phyloP scores from a whole-genome alignment of 2,113 vertebrate species.

The Morone chrysops region DNA sequence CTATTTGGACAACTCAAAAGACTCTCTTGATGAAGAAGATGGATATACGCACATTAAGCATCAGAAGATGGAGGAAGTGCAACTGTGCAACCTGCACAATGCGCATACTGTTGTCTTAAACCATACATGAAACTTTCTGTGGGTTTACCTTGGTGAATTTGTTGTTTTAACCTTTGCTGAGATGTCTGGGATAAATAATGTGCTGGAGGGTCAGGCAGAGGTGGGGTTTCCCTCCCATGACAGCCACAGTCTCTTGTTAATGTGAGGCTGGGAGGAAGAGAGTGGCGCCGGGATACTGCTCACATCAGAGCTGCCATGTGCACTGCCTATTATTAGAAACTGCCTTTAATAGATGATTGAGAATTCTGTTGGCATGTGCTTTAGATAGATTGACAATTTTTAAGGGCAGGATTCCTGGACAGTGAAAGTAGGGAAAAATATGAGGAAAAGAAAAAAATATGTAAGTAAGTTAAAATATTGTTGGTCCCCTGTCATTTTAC shows the following conservation, averaged over 20 bases:
- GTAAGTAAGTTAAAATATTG: background rate
- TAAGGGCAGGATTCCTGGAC: conserved; percentile 1
- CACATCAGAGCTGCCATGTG: conserved; percentile 14
- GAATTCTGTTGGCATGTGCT: conserved; percentile 1
- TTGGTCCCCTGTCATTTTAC: background rate
- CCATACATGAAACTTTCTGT: conserved; percentile 42
- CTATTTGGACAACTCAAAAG: conserved; percentile 2
- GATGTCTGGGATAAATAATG: conserved; percentile 60
- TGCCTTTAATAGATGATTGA: background rate
- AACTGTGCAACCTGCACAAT: conserved; percentile 34
- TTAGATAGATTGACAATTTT: background rate
- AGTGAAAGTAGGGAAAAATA: background rate
- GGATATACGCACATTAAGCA: background rate
- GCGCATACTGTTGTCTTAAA: conserved; percentile 56
- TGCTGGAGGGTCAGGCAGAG: conserved; percentile 56
- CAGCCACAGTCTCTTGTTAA: conserved; percentile 16
- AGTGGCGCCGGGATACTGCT: conserved; percentile 40
- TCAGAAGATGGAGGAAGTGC: conserved; percentile 39
- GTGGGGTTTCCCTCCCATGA: conserved; percentile 45
- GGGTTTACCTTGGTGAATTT: conserved; percentile 35
- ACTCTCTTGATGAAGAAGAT: conserved; percentile 2
- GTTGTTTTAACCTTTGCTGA: conserved; percentile 76
- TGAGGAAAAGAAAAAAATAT: background rate
- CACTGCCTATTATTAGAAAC: conserved; percentile 43
- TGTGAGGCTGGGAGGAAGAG: conserved; percentile 49